A percentile compares a stretch with the other conserved stretches of the same genome.
phyloP scores from a whole-genome alignment of 2,888 invertebrate genomes.

The Papilio elwesi region DNA sequence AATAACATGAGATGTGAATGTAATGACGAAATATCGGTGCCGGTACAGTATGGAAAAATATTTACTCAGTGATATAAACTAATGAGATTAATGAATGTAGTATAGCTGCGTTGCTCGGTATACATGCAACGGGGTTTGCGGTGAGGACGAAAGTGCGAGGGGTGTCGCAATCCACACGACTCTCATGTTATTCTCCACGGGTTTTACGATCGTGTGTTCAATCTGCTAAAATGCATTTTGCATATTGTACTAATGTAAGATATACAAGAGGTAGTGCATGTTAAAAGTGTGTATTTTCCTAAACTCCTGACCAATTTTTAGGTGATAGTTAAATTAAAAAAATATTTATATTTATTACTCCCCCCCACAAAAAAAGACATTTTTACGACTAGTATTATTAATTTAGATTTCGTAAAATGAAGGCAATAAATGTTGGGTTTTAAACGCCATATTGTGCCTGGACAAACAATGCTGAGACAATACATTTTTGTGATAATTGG shows the following conservation, averaged over 20 bases:
- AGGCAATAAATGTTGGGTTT: constrained; percentile 80
- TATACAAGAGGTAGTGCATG: constrained; percentile 51
- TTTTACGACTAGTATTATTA: constrained; percentile 85
- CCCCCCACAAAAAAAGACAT: constrained; percentile 79
- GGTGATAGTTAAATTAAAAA: constrained; percentile 72
- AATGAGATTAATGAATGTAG: neutral
- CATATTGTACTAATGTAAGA: constrained; percentile 43
- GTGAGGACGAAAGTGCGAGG: too few species aligned
- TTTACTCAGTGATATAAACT: neutral
- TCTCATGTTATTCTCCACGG: constrained; percentile 6
- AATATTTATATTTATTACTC: constrained; percentile 80
- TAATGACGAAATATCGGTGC: neutral
- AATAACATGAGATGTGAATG: constrained; percentile 5
- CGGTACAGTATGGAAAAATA: neutral
- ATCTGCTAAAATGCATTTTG: constrained; percentile 37
- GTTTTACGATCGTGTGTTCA: constrained; percentile 34
- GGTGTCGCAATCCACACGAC: too few species aligned
- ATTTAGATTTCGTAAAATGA: constrained; percentile 79
- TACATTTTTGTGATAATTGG: constrained; percentile 65
- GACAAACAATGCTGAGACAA: constrained; percentile 70
- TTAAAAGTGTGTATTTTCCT: constrained; percentile 73
- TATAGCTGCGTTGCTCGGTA: neutral
- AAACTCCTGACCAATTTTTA: constrained; percentile 81
- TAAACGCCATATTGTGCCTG: constrained; percentile 81
- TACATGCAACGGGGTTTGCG: too few species aligned